Evolutionary conservation across 2,888 invertebrate species (phyloP), one percentile per base, ranked within the genome.

Genomic region (Unio delphinus): DNA sequence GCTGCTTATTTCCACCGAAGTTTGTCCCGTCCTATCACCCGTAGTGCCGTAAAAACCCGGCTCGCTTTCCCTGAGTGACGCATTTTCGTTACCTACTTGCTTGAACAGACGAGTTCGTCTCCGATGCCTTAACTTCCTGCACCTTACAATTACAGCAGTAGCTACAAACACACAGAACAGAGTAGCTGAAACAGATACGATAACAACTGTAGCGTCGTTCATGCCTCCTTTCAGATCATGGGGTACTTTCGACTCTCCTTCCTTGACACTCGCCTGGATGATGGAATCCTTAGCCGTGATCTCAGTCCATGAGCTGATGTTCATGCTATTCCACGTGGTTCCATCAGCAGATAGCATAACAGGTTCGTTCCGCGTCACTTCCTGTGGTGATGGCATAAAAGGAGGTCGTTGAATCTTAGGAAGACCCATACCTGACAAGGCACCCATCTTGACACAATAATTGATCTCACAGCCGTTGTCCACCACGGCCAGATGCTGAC

Each of bases 401-500:
- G 86, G 86, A n/a, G 86, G 86, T 56, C 82, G 68, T 34, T 80
- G 77, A 23, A 86, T 64, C 5, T 67, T 68, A 17, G 83, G 85
- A 20, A 83, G 75, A 20, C 75, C 75, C 23, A 75, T 69, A 6
- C 73, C 73, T 3, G 81, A 23, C 23, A 23, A 23, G 23, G 23
- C 23, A 23, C 23, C 23, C 23, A 23, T 23, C 23, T 23, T 23
- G 4, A 84, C 77, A 62, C 87, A 87, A 68, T 81, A 85, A 66
- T 82, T 72, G 54, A 87, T 83, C 55, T 82, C 76, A 64, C 87
- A 87, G n/a, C 79, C 77, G 60, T 83, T 73, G 70, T 82, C 82
- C 8, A 83, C 70, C 4, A 74, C 70, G 8, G 81, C 84, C 57
- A 86, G 67, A 66, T 86, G 86, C 59, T 83, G 80, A 67, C 84